Evolutionary conservation across 2,888 invertebrate genomes (phyloP).

Genomic region (Epinotia bilunana): DNA sequence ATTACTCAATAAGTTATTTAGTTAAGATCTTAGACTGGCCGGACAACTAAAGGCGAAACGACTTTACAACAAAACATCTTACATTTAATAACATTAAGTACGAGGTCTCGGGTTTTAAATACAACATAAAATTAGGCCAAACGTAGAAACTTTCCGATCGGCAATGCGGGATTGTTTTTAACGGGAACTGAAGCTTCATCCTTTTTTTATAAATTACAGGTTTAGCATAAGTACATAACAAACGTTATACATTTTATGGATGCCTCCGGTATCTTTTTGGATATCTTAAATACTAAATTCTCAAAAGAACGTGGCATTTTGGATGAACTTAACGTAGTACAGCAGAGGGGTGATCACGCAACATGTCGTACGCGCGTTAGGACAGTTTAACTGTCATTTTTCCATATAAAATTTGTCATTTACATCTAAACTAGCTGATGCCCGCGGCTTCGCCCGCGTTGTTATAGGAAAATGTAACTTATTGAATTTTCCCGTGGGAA

Average conservation of each 20-base stretch:
- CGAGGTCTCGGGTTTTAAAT: conserved; percentile 53
- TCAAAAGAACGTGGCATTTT: not conserved
- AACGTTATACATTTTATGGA: not conserved
- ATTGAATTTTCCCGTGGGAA: too few relatives aligned
- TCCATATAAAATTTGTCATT: too few relatives aligned
- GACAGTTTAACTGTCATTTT: too few relatives aligned
- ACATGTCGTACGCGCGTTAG: too few relatives aligned
- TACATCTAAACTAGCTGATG: too few relatives aligned
- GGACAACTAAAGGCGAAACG: conserved; percentile 24
- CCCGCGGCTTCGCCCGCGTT: too few relatives aligned
- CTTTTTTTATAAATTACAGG: not conserved
- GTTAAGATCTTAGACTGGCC: conserved; percentile 70
- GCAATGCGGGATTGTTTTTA: conserved; percentile 48
- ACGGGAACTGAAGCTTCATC: conserved; percentile 57
- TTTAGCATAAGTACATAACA: not conserved
- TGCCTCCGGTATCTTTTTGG: not conserved
- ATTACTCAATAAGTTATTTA: conserved; percentile 60
- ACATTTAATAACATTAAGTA: conserved; percentile 53
- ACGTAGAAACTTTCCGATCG: conserved; percentile 54
- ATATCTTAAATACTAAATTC: not conserved
- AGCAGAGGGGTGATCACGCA: too few relatives aligned
- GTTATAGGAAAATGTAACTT: too few relatives aligned
- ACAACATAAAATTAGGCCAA: conserved; percentile 66
- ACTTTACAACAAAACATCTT: conserved; percentile 51
- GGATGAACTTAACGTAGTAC: not conserved